A percentile compares a stretch with the other conserved stretches of the same genome.
Evolutionary conservation across 2,797 vertebrate genomes (phyloP).

Genomic region (Ptychobarbus kaznakovi): DNA sequence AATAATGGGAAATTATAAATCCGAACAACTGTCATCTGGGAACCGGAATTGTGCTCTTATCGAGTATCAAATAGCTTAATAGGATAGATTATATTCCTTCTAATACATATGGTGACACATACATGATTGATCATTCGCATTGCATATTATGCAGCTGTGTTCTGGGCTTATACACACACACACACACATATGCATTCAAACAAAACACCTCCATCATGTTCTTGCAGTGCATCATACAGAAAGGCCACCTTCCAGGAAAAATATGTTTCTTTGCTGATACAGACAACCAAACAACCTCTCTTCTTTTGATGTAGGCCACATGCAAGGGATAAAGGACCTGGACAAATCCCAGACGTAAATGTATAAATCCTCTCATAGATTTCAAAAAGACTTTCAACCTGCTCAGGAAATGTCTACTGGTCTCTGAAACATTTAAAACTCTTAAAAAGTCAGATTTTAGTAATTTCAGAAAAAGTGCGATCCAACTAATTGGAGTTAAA

Average conservation of each 20-base stretch:
- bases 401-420: not conserved
- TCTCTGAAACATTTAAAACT: not conserved
- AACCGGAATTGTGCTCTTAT: conserved; percentile 25
- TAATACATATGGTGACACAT: not conserved
- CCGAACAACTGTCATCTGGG: not conserved
- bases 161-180: not conserved
- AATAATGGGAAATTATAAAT: conserved; percentile 42
- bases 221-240: conserved; percentile 45
- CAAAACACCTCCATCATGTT: conserved; percentile 35
- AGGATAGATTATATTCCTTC: conserved; percentile 6
- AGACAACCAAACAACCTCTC: conserved; percentile 43
- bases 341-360: conserved; percentile 27
- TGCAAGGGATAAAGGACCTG: conserved; percentile 44
- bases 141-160: not conserved
- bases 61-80: conserved; percentile 34
- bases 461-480: not conserved
- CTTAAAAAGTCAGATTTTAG: conserved; percentile 5
- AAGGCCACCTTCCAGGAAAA: conserved; percentile 34
- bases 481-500: not conserved
- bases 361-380: conserved; percentile 38
- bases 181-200: not conserved
- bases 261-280: conserved; percentile 55
- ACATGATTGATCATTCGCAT: conserved; percentile 10
- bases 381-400: conserved; percentile 42
- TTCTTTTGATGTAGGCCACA: conserved; percentile 44